Percentiles rank a stretch among this genome's conserved stretches.
phyloP scores from a whole-genome alignment of 30 jellyfish, hydroid and myxozoan species.

The Rhopilema esculentum region DNA sequence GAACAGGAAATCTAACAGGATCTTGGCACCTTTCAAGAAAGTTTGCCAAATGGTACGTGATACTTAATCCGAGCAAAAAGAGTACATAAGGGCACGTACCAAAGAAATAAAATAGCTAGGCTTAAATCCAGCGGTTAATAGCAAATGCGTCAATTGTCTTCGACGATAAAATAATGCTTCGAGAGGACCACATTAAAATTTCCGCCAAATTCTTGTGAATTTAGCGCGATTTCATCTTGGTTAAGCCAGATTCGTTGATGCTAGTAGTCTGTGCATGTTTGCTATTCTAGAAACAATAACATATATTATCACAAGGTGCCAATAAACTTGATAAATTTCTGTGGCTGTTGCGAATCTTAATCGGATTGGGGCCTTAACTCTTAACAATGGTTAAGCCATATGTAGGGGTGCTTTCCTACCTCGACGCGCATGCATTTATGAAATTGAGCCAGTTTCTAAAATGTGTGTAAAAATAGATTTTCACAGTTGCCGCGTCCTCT shows the following conservation, averaged over 20 bases:
- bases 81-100: constrained; percentile 6
- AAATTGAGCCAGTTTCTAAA: neutral
- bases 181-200: constrained; percentile 1
- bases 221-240: neutral
- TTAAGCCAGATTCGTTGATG: neutral
- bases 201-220: constrained; percentile 10
- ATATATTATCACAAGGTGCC: neutral
- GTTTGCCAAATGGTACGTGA: neutral
- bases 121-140: constrained; percentile 5
- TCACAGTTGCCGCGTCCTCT: neutral
- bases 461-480: neutral
- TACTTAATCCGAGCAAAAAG: constrained; percentile 14
- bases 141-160: constrained; percentile 19
- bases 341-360: neutral
- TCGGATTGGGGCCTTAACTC: neutral
- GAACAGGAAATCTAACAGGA: neutral
- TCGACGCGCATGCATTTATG: neutral
- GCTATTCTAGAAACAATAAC: neutral
- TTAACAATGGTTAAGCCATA: neutral
- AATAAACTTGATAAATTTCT: neutral
- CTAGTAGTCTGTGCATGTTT: neutral
- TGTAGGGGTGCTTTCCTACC: neutral
- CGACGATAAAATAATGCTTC: neutral
- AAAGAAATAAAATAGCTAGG: neutral
- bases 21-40: neutral